Evolutionary conservation across 2,888 invertebrate genomes (phyloP).

Genomic region (Apotomis capreana): DNA sequence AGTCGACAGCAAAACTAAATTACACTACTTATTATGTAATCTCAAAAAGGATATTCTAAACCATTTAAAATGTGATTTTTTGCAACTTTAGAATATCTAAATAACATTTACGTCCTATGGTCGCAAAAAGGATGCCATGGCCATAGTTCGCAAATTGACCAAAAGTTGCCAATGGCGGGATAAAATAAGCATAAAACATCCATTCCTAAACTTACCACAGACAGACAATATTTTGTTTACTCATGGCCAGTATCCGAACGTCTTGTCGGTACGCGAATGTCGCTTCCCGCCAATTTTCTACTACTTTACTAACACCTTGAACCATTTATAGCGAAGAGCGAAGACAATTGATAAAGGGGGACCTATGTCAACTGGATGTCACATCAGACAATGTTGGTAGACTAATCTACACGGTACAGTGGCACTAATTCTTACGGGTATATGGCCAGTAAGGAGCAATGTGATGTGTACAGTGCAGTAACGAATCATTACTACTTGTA

Average conservation of each 20-base stretch:
- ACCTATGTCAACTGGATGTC: neutral
- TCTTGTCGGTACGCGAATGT: constrained; percentile 2
- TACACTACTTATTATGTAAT: too few species aligned
- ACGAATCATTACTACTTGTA: too few species aligned
- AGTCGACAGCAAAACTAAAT: too few species aligned
- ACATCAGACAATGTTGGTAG: neutral
- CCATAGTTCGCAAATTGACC: neutral
- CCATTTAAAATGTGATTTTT: too few species aligned
- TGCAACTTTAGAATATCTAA: too few species aligned
- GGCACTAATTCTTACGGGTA: neutral
- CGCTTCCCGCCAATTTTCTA: constrained; percentile 20
- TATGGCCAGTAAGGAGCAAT: too few species aligned
- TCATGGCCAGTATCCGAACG: constrained; percentile 13
- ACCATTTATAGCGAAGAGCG: neutral
- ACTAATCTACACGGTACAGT: neutral
- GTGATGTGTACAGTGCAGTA: too few species aligned
- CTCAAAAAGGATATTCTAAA: too few species aligned
- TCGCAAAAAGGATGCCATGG: neutral
- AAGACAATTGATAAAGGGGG: constrained; percentile 10
- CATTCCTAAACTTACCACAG: constrained; percentile 14
- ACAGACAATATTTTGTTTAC: constrained; percentile 23
- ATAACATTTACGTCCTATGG: neutral
- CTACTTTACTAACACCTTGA: constrained; percentile 6
- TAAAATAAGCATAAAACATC: constrained; percentile 13
- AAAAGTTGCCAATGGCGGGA: neutral